Evolutionary conservation across 2,888 invertebrate genomes (phyloP), one percentile per base, ranked within the genome.

Genomic region (Vesta saturnalis): DNA sequence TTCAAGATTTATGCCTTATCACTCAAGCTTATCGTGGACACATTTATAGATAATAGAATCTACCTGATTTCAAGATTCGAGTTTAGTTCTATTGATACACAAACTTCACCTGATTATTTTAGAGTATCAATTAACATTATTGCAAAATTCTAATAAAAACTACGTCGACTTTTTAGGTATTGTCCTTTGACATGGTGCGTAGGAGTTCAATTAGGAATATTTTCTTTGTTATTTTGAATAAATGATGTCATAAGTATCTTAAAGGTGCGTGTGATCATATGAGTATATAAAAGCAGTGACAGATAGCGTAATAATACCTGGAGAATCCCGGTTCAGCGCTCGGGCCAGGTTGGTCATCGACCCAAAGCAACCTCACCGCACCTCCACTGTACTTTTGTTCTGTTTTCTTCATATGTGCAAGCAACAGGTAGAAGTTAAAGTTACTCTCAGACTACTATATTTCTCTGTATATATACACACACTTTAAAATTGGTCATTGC

Each of bases 321-420:
- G 69, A 68, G 71, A 68, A 72, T 71, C 71, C 73, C 73, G 71
- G 74, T 74, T 74, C 74, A 74, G 65, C 74, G 74, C 60, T 73
- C 74, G 61, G 72, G 64, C 73, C 72, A 67, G 60, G 67, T 70
- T 73, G 74, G 74, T 74, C 74, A 74, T 73, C 73, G 74, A 74
- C 74, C 74, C 62, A 67, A 60, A 62, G 67, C 64, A 68, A 68
- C 71, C 61, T 66, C 64, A 64, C 73, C 70, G 60, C 66, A 60
- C 72, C 71, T 68, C 72, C 64, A 57, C 64, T 63, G 69, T 19
- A 19, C 16, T 19, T 52, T 18, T 21, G 52, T 69, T 67, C 64
- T 71, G 69, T 66, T 69, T 70, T 71, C 71, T 67, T 72, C 61
- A 57, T 67, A 61, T 52, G 56, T 67, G 19, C 52, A 52, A 67